phyloP scores from a whole-genome alignment of 1,140 invertebrate species.

The Grapholita molesta region DNA sequence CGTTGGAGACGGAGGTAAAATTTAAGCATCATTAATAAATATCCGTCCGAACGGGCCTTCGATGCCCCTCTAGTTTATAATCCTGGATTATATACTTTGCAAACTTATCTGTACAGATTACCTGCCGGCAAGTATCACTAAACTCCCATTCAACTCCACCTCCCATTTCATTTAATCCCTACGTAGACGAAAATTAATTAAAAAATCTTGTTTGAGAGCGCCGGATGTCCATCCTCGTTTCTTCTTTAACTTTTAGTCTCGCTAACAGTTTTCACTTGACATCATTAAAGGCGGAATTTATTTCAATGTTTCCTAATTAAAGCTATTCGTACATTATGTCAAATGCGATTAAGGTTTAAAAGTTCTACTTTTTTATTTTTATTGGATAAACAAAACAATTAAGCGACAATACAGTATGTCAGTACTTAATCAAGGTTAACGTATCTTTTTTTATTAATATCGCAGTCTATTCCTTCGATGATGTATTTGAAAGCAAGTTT shows the following conservation, averaged over 20 bases:
- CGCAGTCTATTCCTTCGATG: background rate
- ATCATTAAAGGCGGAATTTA: background rate
- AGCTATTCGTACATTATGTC: too few relatives aligned
- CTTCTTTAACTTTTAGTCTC: background rate
- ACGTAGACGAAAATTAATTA: constrained; percentile 7
- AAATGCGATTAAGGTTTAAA: too few relatives aligned
- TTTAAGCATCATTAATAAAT: background rate
- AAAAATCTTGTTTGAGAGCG: constrained; percentile 13
- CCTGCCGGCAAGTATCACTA: background rate
- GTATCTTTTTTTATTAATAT: background rate
- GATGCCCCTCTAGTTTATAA: background rate
- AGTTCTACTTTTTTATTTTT: too few relatives aligned
- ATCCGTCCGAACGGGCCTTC: background rate
- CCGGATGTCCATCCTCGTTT: background rate
- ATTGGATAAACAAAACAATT: too few relatives aligned
- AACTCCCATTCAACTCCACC: background rate
- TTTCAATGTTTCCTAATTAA: too few relatives aligned
- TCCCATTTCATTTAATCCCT: background rate
- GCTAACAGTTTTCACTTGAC: background rate
- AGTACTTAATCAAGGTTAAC: background rate
- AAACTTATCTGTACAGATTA: background rate
- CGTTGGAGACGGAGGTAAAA: too few relatives aligned
- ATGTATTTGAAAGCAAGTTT: background rate
- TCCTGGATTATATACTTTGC: background rate
- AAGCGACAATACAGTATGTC: too few relatives aligned